phyloP scores from a whole-genome alignment of 2,113 vertebrate genomes.

The Corythoichthys intestinalis region DNA sequence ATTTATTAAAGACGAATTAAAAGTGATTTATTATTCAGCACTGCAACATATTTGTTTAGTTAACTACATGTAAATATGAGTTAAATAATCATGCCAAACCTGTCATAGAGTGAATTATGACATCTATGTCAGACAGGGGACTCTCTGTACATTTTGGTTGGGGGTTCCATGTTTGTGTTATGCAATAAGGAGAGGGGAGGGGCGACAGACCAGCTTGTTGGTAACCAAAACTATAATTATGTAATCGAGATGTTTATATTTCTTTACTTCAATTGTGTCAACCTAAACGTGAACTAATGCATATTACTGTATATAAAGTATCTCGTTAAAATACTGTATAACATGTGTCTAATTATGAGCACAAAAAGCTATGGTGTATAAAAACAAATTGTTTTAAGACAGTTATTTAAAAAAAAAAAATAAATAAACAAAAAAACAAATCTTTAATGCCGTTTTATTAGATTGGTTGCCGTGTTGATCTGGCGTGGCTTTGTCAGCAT shows the following conservation, averaged over 20 bases:
- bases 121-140: constrained; percentile 20
- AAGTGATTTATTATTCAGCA: background rate
- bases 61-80: background rate
- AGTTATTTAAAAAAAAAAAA: background rate
- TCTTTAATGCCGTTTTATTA: background rate
- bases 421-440: background rate
- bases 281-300: background rate
- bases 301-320: background rate
- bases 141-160: constrained; percentile 20
- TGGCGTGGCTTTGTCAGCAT: constrained; percentile 60
- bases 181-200: constrained; percentile 56
- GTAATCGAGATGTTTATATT: constrained; percentile 44
- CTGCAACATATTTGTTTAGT: background rate
- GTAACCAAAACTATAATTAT: constrained; percentile 61
- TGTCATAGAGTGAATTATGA: constrained; percentile 12
- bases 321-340: background rate
- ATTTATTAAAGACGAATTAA: background rate
- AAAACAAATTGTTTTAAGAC: background rate
- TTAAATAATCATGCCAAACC: background rate
- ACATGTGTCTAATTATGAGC: background rate
- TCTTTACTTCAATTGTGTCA: background rate
- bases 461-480: constrained; percentile 48
- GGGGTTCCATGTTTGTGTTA: constrained; percentile 57
- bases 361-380: background rate
- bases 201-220: constrained; percentile 37